Evolutionary conservation across 2,888 invertebrate species (phyloP).

Genomic region (Eristalis arbustorum): DNA sequence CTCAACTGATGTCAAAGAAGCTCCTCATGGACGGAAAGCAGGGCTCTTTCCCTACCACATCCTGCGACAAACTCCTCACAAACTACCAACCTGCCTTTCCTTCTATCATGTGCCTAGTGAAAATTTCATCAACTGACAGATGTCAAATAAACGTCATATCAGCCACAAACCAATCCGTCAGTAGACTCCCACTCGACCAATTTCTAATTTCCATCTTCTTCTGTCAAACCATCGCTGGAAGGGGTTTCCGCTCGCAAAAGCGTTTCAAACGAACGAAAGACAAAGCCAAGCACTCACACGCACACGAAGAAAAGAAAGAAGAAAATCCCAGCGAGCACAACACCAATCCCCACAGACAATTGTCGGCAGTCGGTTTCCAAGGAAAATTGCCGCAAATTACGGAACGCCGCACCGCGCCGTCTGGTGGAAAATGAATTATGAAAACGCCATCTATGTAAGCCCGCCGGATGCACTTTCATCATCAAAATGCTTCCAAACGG

Average conservation of each 20-base stretch:
- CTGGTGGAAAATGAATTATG: conserved; percentile 67
- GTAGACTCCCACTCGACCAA: not conserved
- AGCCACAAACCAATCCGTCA: not conserved
- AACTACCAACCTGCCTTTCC: not conserved
- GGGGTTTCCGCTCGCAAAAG: not conserved
- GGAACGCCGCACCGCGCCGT: conserved; percentile 37
- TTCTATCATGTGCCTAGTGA: not conserved
- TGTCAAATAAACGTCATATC: not conserved
- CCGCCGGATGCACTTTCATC: conserved; percentile 69
- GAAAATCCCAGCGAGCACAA: not conserved
- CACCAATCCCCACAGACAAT: conserved; percentile 26
- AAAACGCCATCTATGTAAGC: conserved; percentile 65
- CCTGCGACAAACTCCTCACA: not conserved
- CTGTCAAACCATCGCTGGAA: not conserved
- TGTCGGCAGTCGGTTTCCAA: conserved; percentile 49
- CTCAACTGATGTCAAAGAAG: too few species aligned
- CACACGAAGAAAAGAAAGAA: not conserved
- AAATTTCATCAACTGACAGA: not conserved
- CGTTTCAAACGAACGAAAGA: not conserved
- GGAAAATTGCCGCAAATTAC: conserved; percentile 67
- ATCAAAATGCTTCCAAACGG: conserved; percentile 69
- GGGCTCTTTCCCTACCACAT: too few species aligned
- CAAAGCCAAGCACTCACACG: not conserved
- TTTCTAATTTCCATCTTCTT: not conserved
- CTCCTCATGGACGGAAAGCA: too few species aligned